phyloP scores from a whole-genome alignment of 2,888 invertebrate species.

The Helicoverpa assulta region DNA sequence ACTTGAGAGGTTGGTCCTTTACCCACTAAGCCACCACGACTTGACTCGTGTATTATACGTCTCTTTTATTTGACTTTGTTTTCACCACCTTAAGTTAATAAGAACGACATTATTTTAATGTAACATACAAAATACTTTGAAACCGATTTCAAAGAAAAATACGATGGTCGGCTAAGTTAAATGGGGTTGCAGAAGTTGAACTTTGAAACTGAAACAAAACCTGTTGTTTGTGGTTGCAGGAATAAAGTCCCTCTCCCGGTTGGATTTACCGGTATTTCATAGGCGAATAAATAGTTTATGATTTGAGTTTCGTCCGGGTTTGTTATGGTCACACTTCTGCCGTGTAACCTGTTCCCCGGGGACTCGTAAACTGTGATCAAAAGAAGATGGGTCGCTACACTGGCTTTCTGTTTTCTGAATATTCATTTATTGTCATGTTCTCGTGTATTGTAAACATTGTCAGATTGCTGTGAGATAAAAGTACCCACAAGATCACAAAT shows the following conservation, averaged over 20 bases:
- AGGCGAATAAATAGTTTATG: conserved; percentile 13
- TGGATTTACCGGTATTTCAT: conserved; percentile 20
- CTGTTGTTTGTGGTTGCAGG: conserved; percentile 31
- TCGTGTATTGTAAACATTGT: neutral
- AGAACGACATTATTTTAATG: neutral
- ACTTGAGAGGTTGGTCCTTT: no score
- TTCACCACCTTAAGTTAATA: neutral
- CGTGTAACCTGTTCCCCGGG: neutral
- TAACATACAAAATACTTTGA: neutral
- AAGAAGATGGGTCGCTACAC: neutral
- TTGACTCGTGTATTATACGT: no score
- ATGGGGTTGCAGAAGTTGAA: conserved; percentile 28
- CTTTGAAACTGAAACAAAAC: conserved; percentile 24
- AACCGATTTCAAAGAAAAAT: conserved; percentile 20
- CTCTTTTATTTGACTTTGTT: no score
- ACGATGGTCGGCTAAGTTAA: conserved; percentile 15
- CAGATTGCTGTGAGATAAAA: neutral
- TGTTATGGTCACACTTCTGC: neutral
- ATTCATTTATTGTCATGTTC: neutral
- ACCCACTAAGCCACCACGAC: no score
- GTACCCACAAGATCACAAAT: neutral
- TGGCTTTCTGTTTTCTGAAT: neutral
- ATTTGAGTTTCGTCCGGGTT: neutral
- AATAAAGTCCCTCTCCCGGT: conserved; percentile 17
- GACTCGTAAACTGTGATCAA: neutral